phyloP scores from a whole-genome alignment of 2,113 vertebrate genomes.

The Daboia siamensis region DNA sequence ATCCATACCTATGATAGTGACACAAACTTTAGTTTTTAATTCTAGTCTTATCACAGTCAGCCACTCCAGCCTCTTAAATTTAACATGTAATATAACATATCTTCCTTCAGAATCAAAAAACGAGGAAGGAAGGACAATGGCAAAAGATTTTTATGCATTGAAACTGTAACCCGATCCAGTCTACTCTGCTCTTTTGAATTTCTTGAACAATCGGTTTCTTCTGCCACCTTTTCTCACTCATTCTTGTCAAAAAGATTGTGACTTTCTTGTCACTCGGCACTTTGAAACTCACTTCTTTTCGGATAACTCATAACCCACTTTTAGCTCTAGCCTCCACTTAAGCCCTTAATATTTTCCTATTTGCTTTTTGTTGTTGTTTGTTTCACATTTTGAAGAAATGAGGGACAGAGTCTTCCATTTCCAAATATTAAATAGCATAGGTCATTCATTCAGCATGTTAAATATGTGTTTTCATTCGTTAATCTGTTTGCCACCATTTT shows the following conservation, averaged over 20 bases:
- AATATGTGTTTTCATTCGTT: not conserved
- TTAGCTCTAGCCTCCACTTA: not conserved
- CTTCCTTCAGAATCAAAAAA: not conserved
- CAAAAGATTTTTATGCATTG: not conserved
- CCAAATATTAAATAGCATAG: not conserved
- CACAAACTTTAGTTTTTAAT: not conserved
- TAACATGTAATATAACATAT: slow-evolving; percentile 6
- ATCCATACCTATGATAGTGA: slow-evolving; percentile 6
- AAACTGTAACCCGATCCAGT: not conserved
- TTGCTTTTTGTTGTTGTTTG: not conserved
- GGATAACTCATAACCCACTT: not conserved
- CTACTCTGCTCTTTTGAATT: not conserved
- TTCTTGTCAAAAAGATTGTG: not conserved
- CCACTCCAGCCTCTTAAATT: not conserved
- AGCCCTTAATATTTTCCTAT: not conserved
- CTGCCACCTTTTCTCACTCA: not conserved
- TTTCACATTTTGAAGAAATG: not conserved
- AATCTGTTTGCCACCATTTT: not conserved
- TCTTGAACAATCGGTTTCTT: not conserved
- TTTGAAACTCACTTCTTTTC: not conserved
- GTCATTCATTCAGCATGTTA: not conserved
- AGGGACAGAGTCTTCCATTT: not conserved
- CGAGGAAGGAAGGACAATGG: not conserved
- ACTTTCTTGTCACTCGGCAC: not conserved
- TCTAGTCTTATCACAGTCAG: not conserved